Base-by-base conservation (phyloP, 2,888 invertebrate species). In the Acanthosepion pharaonis region DNA sequence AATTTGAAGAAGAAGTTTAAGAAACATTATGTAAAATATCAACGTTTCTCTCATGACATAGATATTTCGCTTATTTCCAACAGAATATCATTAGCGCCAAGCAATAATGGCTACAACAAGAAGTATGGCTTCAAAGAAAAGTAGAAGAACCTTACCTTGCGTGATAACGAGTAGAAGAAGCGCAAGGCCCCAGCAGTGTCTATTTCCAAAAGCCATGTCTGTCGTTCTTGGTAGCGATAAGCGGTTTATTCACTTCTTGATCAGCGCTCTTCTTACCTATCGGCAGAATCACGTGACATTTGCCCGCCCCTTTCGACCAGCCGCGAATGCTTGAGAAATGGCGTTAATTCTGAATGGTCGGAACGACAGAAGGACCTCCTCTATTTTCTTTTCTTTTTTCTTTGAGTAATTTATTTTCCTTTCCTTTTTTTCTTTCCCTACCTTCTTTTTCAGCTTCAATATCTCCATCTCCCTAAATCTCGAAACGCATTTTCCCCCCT, bases 181-280 rank as follows among this genome's bases (percentile, higher is more conserved):
- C 15, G 78, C 78, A 33, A 78, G n/a, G 18, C n/a, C n/a, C 15
- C 78, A 78, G 18, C 78, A 78, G n/a, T 78, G 78, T 78, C 78
- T 78, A 78, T 15, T 78, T 78, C 78, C 78, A 78, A 78, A 78
- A 78, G 78, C 78, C 78, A 78, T 78, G 78, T 78, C 78, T 78
- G 78, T 78, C 78, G n/a, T 78, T 78, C 78, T 78, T 78, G 78
- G 78, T n/a, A 15, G 78, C 78, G 78, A 78, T 78, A 78, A 78
- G 78, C 78, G 78, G 78, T 78, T 78, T 78, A 78, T 78, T 78
- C 78, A 78, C 78, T 78, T 33, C n/a, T 78, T 78, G 78, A n/a
- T 78, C 78, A 33, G 78, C 15, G 78, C 78, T n/a, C 78, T 78
- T 78, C 78, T 78, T 78, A 78, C 78, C 78, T 78, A 78, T 78